Percentiles rank a stretch among this genome's conserved stretches.
Conservation (phyloP, 1,140 invertebrate species). For the Cydia pomonella region DNA sequence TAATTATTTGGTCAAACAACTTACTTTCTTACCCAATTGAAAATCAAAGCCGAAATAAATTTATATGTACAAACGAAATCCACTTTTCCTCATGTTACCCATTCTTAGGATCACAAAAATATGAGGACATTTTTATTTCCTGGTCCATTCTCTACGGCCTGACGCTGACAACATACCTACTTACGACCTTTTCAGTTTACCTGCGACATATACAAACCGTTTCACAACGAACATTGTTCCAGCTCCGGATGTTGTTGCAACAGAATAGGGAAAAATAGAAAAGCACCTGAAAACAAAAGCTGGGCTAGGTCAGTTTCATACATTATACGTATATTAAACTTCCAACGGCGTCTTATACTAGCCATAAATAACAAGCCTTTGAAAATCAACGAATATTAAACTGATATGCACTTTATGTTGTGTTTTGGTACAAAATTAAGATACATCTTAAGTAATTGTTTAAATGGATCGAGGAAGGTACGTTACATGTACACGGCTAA, state of each 20-base stretch:
- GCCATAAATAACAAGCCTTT: not conserved
- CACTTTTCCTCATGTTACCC: not conserved
- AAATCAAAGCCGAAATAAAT: not conserved
- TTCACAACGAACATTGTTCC: conserved; percentile 17
- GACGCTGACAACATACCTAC: conserved; percentile 4
- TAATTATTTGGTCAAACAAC: not conserved
- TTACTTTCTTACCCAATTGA: too few species aligned
- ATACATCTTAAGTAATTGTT: not conserved
- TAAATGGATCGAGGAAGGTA: not conserved
- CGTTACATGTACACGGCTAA: not conserved
- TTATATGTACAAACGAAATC: not conserved
- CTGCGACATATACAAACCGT: conserved; percentile 28
- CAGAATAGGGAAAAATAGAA: conserved; percentile 29
- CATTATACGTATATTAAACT: conserved; percentile 10
- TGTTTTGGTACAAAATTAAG: not conserved
- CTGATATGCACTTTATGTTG: not conserved
- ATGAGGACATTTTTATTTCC: conserved; percentile 21
- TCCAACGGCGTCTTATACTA: not conserved
- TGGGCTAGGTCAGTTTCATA: conserved; percentile 8
- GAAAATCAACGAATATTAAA: not conserved
- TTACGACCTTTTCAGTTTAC: conserved; percentile 24
- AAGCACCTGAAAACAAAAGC: conserved; percentile 20
- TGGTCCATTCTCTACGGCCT: not conserved
- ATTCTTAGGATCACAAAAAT: not conserved
- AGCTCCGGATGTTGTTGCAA: conserved; percentile 24